These are phyloP conservation scores for Gymnodraco acuticeps DNA, from an alignment of 2,797 vertebrate genomes.

Conservation along the genomic window DNA sequence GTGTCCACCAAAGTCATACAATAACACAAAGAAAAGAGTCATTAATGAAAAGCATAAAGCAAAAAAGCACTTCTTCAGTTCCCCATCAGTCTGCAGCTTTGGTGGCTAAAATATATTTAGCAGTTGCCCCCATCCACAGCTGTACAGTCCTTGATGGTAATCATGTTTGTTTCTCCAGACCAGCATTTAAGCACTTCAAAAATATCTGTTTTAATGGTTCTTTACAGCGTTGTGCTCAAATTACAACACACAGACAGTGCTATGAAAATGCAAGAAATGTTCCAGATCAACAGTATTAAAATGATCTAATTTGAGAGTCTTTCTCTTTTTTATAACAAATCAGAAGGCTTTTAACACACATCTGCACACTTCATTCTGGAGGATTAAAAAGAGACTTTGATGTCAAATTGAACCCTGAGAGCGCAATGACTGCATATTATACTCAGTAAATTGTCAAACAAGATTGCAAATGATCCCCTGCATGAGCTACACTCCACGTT, in stretches of 20 bases:
- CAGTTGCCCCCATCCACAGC: too few relatives aligned
- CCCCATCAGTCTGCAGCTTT: too few relatives aligned
- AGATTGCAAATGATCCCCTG: constrained; percentile 46
- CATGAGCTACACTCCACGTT: constrained; percentile 26
- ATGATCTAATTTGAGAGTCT: constrained; percentile 2
- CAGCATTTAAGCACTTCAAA: too few relatives aligned
- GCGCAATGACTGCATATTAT: constrained; percentile 40
- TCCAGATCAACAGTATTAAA: constrained; percentile 7
- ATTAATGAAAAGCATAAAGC: too few relatives aligned
- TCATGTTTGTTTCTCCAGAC: too few relatives aligned
- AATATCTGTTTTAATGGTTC: neutral
- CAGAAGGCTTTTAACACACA: constrained; percentile 1
- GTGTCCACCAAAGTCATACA: too few relatives aligned
- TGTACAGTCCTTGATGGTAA: too few relatives aligned
- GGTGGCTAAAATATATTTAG: too few relatives aligned
- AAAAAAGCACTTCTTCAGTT: too few relatives aligned
- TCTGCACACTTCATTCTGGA: constrained; percentile 15
- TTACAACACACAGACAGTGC: neutral
- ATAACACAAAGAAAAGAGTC: too few relatives aligned
- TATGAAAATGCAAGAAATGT: constrained; percentile 10
- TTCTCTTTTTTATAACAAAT: constrained; percentile 10
- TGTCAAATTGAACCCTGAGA: constrained; percentile 27
- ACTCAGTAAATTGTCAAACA: constrained; percentile 39
- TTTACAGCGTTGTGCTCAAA: constrained; percentile 1
- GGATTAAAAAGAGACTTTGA: constrained; percentile 43